These are phyloP conservation scores for Diadumene lineata DNA, from an alignment of 92 coral and sea anemone genomes.

Conservation along the genomic window DNA sequence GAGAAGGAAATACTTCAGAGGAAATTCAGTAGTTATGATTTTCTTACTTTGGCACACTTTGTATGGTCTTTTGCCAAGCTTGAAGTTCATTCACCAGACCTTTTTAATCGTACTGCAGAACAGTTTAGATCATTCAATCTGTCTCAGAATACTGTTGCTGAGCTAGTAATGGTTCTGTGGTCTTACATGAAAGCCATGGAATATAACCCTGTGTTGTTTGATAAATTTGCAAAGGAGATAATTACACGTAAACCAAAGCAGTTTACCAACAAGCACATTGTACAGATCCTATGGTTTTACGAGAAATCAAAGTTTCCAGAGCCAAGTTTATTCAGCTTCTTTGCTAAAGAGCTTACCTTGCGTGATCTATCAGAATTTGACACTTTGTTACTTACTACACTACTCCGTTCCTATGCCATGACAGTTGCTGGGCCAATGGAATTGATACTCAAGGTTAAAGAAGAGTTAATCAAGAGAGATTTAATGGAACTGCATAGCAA, in stretches of 20 bases:
- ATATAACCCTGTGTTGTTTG: constrained; percentile 24
- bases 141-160: constrained; percentile 12
- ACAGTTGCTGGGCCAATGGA: constrained; percentile 1
- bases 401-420: constrained; percentile 30
- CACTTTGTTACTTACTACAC: constrained; percentile 30
- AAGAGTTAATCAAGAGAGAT: constrained; percentile 20
- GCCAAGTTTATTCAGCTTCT: constrained; percentile 16
- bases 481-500: constrained; percentile 24
- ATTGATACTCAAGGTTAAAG: constrained; percentile 4
- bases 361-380: constrained; percentile 24
- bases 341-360: constrained; percentile 18
- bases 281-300: constrained; percentile 33
- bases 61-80: constrained; percentile 51
- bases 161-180: constrained; percentile 39
- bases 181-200: constrained; percentile 42
- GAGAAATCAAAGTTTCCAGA: constrained; percentile 30
- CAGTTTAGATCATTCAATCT: constrained; percentile 14
- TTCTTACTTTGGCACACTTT: constrained; percentile 29
- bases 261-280: constrained; percentile 32
- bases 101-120: constrained; percentile 22
- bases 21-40: constrained; percentile 26
- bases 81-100: constrained; percentile 23
- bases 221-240: constrained; percentile 22
- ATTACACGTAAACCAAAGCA: constrained; percentile 14
- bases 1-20: constrained; percentile 35